Percentiles rank a stretch among this genome's conserved stretches.
These are phyloP conservation scores for Hemicrepidius hirtus DNA, from an alignment of 2,888 invertebrate species.

Conservation along the genomic window DNA sequence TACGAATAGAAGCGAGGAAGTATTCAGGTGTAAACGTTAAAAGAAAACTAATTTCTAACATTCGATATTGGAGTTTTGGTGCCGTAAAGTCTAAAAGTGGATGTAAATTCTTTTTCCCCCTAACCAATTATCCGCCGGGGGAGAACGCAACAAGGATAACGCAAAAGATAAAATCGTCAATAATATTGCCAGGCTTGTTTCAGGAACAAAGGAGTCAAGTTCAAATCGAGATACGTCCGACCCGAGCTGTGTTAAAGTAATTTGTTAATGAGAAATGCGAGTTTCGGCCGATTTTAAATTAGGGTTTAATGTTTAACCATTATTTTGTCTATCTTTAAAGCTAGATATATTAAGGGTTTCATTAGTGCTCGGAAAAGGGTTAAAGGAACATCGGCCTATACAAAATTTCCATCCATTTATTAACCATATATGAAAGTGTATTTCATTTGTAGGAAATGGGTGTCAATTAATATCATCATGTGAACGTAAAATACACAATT, in stretches of 20 bases:
- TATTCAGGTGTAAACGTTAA: not conserved
- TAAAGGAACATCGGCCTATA: constrained; percentile 9
- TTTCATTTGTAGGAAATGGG: not conserved
- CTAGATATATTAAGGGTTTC: constrained; percentile 26
- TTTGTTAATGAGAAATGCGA: constrained; percentile 33
- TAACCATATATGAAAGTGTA: constrained; percentile 7
- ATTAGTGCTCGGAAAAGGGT: constrained; percentile 25
- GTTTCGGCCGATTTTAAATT: constrained; percentile 35
- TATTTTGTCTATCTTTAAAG: constrained; percentile 33
- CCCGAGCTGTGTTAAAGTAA: constrained; percentile 20
- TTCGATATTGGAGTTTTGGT: not conserved
- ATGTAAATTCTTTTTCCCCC: constrained; percentile 20
- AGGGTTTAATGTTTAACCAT: constrained; percentile 33
- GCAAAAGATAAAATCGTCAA: constrained; percentile 24
- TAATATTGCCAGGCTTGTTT: constrained; percentile 29
- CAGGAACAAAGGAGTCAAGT: constrained; percentile 24
- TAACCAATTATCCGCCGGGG: constrained; percentile 23
- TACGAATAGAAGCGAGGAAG: not conserved
- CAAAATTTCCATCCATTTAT: constrained; percentile 12
- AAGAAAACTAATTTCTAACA: not conserved
- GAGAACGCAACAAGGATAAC: constrained; percentile 18
- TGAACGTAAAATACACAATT: not conserved
- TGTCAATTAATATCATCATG: not conserved
- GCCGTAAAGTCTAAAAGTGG: not conserved
- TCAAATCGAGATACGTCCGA: constrained; percentile 32